Evolutionary conservation across 2,888 invertebrate genomes (phyloP).

Genomic region (Mycogona germanica): DNA sequence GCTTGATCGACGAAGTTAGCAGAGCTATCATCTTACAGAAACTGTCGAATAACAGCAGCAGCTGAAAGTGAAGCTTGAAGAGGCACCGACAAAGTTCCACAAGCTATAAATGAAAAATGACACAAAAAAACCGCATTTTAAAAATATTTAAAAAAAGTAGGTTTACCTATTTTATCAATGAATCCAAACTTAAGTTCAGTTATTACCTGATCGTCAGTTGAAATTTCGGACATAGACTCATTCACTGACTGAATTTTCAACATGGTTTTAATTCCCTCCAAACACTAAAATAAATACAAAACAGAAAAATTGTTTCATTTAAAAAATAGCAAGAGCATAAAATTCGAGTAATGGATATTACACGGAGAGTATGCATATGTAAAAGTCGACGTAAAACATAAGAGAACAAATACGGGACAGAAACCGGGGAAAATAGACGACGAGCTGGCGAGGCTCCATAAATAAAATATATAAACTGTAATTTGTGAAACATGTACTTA

Average conservation of each 20-base stretch:
- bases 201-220: slow-evolving; percentile 29
- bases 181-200: background rate
- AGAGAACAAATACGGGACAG: too few species aligned
- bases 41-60: slow-evolving; percentile 68
- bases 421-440: too few species aligned
- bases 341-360: too few species aligned
- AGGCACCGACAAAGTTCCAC: slow-evolving; percentile 73
- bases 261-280: slow-evolving; percentile 38
- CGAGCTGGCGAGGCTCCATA: too few species aligned
- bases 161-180: background rate
- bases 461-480: too few species aligned
- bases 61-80: slow-evolving; percentile 86
- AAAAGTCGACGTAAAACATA: too few species aligned
- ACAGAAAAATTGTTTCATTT: too few species aligned
- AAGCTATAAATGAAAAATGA: slow-evolving; percentile 39
- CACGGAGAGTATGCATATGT: too few species aligned
- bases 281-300: slow-evolving; percentile 26
- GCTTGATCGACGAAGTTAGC: slow-evolving; percentile 25
- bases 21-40: slow-evolving; percentile 38
- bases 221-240: slow-evolving; percentile 46
- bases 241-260: slow-evolving; percentile 38
- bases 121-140: background rate
- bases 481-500: too few species aligned
- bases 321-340: too few species aligned
- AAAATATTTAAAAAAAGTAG: background rate